phyloP scores from a whole-genome alignment of 2,888 invertebrate genomes.

The Polydrusus pterygomalis region DNA sequence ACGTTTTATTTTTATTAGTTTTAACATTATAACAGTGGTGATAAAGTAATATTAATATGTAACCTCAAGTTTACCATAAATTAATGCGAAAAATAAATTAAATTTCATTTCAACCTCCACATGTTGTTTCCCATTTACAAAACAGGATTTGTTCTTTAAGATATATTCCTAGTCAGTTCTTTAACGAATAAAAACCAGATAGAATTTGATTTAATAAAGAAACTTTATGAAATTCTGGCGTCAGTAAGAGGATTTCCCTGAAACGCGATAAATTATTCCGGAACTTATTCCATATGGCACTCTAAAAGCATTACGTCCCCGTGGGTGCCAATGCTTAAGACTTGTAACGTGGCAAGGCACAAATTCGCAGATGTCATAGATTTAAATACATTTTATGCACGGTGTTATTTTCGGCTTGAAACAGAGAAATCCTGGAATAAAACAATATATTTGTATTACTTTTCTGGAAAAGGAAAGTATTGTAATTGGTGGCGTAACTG shows the following conservation, averaged over 20 bases:
- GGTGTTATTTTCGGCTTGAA: conserved; percentile 9
- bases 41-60: too few species aligned
- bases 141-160: conserved; percentile 22
- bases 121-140: not conserved
- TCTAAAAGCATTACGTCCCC: conserved; percentile 53
- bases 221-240: conserved; percentile 48
- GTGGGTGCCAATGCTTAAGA: conserved; percentile 50
- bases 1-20: too few species aligned
- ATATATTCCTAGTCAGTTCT: conserved; percentile 23
- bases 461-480: not conserved
- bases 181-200: conserved; percentile 34
- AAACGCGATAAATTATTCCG: conserved; percentile 53
- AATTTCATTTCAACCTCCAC: not conserved
- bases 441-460: not conserved
- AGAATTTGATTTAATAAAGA: conserved; percentile 44
- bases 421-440: not conserved
- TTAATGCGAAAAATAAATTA: not conserved
- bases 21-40: too few species aligned
- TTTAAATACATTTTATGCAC: conserved; percentile 43
- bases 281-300: conserved; percentile 51
- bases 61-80: too few species aligned
- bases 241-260: conserved; percentile 45
- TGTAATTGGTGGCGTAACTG: too few species aligned
- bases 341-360: conserved; percentile 32
- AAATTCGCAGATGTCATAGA: conserved; percentile 46